Conservation (phyloP, 2,797 vertebrate species). For the Emydoidea blandingii region DNA sequence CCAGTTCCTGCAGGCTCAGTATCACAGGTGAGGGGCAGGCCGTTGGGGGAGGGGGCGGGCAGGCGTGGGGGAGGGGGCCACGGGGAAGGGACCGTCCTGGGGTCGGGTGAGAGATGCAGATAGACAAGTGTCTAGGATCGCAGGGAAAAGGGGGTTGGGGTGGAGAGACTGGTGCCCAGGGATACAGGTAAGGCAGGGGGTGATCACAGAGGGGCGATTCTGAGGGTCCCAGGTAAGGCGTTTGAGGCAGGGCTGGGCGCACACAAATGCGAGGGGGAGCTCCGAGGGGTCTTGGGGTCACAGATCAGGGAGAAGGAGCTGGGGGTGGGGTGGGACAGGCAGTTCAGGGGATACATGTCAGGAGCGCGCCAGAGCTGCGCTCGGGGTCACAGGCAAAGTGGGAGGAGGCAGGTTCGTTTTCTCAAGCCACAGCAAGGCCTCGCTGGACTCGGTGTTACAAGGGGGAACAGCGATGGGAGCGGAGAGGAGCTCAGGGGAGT, state of each 20-base stretch:
- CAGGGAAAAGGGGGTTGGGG: not conserved
- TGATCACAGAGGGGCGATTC: not conserved
- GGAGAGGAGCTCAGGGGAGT: fast-evolving
- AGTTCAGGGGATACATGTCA: fast-evolving
- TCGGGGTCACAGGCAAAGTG: not conserved
- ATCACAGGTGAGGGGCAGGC: constrained; percentile 77
- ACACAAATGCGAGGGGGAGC: constrained; percentile 49
- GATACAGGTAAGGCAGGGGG: not conserved
- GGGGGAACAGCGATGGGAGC: not conserved
- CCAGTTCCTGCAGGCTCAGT: constrained; percentile 94
- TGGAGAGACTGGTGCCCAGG: not conserved
- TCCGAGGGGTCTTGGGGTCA: not conserved
- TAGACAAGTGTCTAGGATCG: not conserved
- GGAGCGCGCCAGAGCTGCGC: fast-evolving
- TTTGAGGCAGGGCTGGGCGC: not conserved
- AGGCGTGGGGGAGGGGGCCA: fast-evolving
- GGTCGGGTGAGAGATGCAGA: fast-evolving
- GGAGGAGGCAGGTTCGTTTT: not conserved
- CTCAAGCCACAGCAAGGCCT: not conserved
- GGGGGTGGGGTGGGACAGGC: fast-evolving
- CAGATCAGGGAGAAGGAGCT: fast-evolving
- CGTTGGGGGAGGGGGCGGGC: no score
- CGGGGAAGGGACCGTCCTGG: fast-evolving
- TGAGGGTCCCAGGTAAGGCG: not conserved
- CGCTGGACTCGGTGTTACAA: not conserved